Percentiles rank a stretch among this genome's conserved stretches.
These are phyloP conservation scores for Aspidiotus rigidus DNA, from an alignment of 2,888 invertebrate genomes.

Conservation along the genomic window DNA sequence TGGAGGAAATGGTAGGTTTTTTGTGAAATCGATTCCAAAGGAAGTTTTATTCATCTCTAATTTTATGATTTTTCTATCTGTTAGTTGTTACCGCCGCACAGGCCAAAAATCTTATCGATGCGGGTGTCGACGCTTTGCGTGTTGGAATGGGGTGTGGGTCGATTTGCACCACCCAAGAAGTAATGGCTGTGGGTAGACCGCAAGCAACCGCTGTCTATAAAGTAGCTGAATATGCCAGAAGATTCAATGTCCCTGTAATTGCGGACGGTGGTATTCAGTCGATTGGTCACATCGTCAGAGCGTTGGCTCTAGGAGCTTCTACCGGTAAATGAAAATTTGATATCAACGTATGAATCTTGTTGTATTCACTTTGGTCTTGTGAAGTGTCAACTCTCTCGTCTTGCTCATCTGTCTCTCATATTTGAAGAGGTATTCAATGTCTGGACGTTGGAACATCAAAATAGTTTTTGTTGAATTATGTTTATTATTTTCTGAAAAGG, in stretches of 20 bases:
- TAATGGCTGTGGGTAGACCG: slow-evolving; percentile 97
- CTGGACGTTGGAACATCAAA: too few relatives aligned
- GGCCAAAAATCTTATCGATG: slow-evolving; percentile 93
- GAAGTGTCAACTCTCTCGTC: too few relatives aligned
- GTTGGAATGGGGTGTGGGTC: slow-evolving; percentile 99
- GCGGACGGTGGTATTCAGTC: slow-evolving; percentile 97
- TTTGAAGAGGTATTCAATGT: too few relatives aligned
- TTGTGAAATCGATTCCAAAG: background rate
- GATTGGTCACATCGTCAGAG: slow-evolving; percentile 94
- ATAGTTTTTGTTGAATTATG: too few relatives aligned
- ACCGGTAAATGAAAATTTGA: slow-evolving; percentile 48
- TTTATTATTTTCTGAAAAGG: too few relatives aligned
- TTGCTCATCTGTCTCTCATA: too few relatives aligned
- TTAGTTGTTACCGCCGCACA: slow-evolving; percentile 88
- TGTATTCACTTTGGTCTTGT: too few relatives aligned
- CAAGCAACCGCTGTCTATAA: slow-evolving; percentile 97
- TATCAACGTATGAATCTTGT: too few relatives aligned
- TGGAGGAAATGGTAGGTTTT: slow-evolving; percentile 71
- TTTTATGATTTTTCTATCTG: slow-evolving; percentile 37
- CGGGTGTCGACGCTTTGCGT: slow-evolving; percentile 90
- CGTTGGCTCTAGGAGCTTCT: slow-evolving; percentile 84
- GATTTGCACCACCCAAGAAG: slow-evolving; percentile 98
- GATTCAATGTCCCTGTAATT: slow-evolving; percentile 86
- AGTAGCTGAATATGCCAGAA: slow-evolving; percentile 80
- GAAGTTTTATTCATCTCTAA: background rate